phyloP scores from a whole-genome alignment of 92 coral and sea anemone genomes.

The Epizoanthus ramosus region DNA sequence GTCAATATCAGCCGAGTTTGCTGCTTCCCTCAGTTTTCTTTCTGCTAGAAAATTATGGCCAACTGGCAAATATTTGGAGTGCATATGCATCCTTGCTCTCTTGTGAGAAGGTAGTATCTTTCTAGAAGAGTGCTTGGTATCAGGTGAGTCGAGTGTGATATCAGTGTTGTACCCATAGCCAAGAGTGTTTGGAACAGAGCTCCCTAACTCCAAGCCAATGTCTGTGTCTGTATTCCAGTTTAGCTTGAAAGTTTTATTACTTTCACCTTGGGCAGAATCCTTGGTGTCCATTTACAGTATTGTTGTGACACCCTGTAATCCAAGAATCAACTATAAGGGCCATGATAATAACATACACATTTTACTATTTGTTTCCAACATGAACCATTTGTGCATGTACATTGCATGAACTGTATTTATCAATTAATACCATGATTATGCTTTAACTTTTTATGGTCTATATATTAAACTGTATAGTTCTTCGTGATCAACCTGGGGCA shows the following conservation, averaged over 20 bases:
- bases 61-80: constrained; percentile 61
- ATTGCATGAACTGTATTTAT: too few species aligned
- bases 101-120: constrained; percentile 80
- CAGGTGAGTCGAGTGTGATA: constrained; percentile 34
- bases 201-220: constrained; percentile 48
- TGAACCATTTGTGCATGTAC: too few species aligned
- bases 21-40: constrained; percentile 87
- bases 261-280: constrained; percentile 10
- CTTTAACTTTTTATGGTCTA: too few species aligned
- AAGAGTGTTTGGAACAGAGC: constrained; percentile 58
- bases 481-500: too few species aligned
- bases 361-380: too few species aligned
- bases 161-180: constrained; percentile 64
- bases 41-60: constrained; percentile 71
- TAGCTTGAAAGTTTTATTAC: constrained; percentile 13
- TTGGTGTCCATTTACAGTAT: background rate
- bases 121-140: constrained; percentile 61
- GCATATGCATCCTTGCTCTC: constrained; percentile 65
- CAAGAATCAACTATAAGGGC: too few species aligned
- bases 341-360: too few species aligned
- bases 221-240: constrained; percentile 63
- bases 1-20: constrained; percentile 63
- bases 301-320: too few species aligned
- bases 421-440: too few species aligned
- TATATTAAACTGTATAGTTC: too few species aligned